These are phyloP conservation scores for Vidua macroura DNA, from an alignment of 2,113 vertebrate species.

Conservation along the genomic window DNA sequence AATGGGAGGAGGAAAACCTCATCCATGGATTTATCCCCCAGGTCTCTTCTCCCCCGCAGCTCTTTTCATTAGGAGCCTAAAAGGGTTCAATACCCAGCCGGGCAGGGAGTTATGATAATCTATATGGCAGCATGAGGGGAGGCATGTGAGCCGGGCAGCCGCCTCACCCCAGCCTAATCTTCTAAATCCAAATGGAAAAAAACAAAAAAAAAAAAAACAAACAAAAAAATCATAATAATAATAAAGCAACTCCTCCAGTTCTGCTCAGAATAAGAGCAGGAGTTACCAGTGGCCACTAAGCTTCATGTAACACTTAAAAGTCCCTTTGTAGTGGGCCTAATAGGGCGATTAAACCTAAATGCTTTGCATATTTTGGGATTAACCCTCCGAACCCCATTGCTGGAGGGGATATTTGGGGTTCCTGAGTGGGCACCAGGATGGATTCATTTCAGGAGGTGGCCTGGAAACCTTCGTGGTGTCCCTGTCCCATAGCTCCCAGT, in stretches of 20 bases:
- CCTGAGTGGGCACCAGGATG: fast-evolving
- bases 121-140: constrained; percentile 46
- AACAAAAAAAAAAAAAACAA: background rate
- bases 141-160: constrained; percentile 29
- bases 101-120: constrained; percentile 50
- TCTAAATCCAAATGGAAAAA: constrained; percentile 55
- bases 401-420: background rate
- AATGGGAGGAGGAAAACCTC: background rate
- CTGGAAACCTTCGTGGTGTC: fast-evolving
- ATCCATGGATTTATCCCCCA: background rate
- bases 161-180: constrained; percentile 23
- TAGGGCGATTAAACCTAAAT: constrained; percentile 53
- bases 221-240: background rate
- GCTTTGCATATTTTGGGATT: constrained; percentile 61
- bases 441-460: background rate
- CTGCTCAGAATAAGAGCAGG: background rate
- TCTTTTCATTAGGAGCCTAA: background rate
- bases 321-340: constrained; percentile 46
- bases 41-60: background rate
- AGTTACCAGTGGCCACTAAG: constrained; percentile 39
- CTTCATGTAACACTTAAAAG: constrained; percentile 8
- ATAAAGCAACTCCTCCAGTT: constrained; percentile 1
- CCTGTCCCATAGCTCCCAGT: fast-evolving
- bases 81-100: background rate
- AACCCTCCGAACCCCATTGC: constrained; percentile 20